A percentile compares a stretch with the other conserved stretches of the same genome.
Conservation (phyloP, 1,140 invertebrate species). For the Aleiodes sp. region DNA sequence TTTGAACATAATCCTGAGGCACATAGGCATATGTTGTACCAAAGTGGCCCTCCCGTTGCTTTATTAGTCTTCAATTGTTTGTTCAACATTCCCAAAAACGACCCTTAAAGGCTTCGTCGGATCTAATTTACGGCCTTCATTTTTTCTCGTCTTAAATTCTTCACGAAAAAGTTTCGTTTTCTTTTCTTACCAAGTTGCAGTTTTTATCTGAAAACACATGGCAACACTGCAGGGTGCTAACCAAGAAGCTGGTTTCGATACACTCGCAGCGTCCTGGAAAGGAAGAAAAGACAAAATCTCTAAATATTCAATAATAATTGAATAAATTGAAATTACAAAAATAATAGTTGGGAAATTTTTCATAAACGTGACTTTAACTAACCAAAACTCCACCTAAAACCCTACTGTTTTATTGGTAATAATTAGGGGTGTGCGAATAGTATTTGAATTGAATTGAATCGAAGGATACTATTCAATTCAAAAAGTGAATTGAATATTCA, state of each 20-base stretch:
- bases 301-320: too few species aligned
- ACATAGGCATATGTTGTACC: conserved; percentile 41
- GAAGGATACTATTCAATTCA: too few species aligned
- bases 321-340: too few species aligned
- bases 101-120: conserved; percentile 60
- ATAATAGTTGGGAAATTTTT: not conserved
- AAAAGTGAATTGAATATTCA: too few species aligned
- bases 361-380: not conserved
- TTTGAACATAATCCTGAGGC: conserved; percentile 22
- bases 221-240: not conserved
- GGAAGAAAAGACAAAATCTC: too few species aligned
- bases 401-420: not conserved
- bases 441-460: too few species aligned
- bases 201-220: conserved; percentile 18
- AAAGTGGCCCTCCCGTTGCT: conserved; percentile 58
- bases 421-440: too few species aligned
- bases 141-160: conserved; percentile 29
- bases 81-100: conserved; percentile 65
- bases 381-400: not conserved
- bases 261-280: not conserved
- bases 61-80: conserved; percentile 68
- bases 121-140: conserved; percentile 60
- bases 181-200: not conserved
- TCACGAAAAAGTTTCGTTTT: not conserved
- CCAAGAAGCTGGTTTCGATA: not conserved